These are phyloP conservation scores for Acleris holmiana DNA, from an alignment of 2,888 invertebrate genomes.

Conservation along the genomic window DNA sequence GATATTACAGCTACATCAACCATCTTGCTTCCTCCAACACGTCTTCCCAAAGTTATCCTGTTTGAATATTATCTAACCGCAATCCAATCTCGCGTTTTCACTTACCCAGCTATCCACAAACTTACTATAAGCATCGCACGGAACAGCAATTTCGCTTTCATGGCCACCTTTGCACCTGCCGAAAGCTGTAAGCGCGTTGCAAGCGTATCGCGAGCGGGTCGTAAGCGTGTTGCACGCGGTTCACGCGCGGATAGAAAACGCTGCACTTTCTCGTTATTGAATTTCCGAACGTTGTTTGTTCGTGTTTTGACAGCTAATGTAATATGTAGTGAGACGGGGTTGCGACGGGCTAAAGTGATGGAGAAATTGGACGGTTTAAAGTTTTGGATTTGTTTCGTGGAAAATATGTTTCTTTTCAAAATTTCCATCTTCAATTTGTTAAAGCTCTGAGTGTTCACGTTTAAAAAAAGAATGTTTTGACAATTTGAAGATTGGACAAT, in stretches of 20 bases:
- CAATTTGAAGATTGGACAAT: too few relatives aligned
- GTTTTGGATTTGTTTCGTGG: neutral
- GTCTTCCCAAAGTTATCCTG: slow-evolving; percentile 11
- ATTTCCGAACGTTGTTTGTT: slow-evolving; percentile 49
- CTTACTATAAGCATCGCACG: slow-evolving; percentile 23
- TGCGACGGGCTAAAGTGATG: slow-evolving; percentile 44
- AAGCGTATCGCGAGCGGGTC: neutral
- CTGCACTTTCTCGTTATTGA: slow-evolving; percentile 11
- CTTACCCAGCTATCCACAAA: slow-evolving; percentile 23
- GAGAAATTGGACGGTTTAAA: neutral
- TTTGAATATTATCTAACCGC: slow-evolving; percentile 30
- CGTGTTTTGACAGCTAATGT: slow-evolving; percentile 67
- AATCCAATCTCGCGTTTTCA: slow-evolving; percentile 30
- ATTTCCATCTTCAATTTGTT: neutral
- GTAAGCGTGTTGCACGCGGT: too few relatives aligned
- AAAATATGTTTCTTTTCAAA: neutral
- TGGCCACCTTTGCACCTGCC: slow-evolving; percentile 2
- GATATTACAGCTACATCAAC: too few relatives aligned
- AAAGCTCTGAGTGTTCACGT: too few relatives aligned
- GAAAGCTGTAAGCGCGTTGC: neutral
- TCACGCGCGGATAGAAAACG: too few relatives aligned
- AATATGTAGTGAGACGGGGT: slow-evolving; percentile 65
- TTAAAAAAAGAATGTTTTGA: too few relatives aligned
- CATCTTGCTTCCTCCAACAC: neutral
- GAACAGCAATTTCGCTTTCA: slow-evolving; percentile 26